These are phyloP conservation scores for Periplaneta americana DNA, from an alignment of 1,140 invertebrate species.

Conservation along the genomic window DNA sequence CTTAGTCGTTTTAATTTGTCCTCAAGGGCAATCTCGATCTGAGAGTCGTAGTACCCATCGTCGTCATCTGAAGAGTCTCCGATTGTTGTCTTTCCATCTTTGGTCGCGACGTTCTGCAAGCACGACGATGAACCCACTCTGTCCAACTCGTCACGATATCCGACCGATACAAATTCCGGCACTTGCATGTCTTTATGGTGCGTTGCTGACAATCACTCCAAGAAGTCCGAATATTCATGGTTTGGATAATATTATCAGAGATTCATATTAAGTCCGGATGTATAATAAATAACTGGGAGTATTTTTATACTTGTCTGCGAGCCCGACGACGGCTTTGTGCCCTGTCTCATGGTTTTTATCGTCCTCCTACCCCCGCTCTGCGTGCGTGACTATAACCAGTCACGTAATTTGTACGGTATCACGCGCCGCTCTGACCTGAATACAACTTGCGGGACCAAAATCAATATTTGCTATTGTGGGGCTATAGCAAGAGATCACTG, in stretches of 20 bases:
- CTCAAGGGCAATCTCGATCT: neutral
- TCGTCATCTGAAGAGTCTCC: neutral
- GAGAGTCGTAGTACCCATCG: neutral
- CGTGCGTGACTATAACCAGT: constrained; percentile 1
- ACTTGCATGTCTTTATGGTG: neutral
- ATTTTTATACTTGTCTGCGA: neutral
- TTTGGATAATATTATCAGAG: neutral
- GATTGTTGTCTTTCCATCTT: neutral
- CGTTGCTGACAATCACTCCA: neutral
- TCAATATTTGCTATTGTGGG: neutral
- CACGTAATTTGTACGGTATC: neutral
- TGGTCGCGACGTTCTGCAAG: neutral
- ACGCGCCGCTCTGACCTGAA: constrained; percentile 1
- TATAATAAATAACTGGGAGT: neutral
- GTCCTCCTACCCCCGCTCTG: neutral
- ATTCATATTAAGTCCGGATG: neutral
- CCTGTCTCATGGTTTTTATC: neutral
- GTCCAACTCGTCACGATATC: neutral
- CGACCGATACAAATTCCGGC: neutral
- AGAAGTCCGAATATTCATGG: neutral
- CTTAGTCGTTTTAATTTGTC: neutral
- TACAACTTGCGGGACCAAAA: neutral
- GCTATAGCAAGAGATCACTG: neutral
- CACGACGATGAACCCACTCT: neutral
- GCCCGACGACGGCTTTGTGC: neutral